A percentile compares a stretch with the other conserved stretches of the same genome.
Evolutionary conservation across 2,113 vertebrate genomes (phyloP).

Genomic region (Lepisosteus osseus): DNA sequence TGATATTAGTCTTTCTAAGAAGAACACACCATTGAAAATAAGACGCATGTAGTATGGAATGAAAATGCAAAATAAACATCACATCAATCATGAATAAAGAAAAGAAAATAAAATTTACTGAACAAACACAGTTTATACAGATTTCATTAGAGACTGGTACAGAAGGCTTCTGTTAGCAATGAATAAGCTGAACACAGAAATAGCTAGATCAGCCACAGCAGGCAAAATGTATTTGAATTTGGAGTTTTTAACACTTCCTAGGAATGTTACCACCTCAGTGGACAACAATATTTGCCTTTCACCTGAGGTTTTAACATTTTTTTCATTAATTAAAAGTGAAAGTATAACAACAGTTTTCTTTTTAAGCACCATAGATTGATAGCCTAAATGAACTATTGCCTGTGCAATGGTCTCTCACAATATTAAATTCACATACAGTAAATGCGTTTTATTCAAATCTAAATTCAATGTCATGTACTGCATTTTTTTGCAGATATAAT

Average conservation of each 20-base stretch:
- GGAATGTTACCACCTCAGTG: slow-evolving; percentile 29
- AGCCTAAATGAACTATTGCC: too few relatives aligned
- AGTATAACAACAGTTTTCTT: too few relatives aligned
- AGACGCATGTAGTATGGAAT: slow-evolving; percentile 26
- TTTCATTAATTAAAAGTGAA: too few relatives aligned
- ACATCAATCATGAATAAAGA: slow-evolving; percentile 46
- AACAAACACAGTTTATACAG: slow-evolving; percentile 45
- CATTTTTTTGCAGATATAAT: too few relatives aligned
- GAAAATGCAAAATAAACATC: slow-evolving; percentile 17
- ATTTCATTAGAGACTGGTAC: slow-evolving; percentile 41
- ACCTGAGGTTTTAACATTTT: too few relatives aligned
- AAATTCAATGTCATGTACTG: too few relatives aligned
- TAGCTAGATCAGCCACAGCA: slow-evolving; percentile 41
- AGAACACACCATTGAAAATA: too few relatives aligned
- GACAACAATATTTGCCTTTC: slow-evolving; percentile 43
- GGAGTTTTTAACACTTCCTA: slow-evolving; percentile 37
- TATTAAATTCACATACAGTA: too few relatives aligned
- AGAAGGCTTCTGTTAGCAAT: slow-evolving; percentile 51
- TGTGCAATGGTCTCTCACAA: too few relatives aligned
- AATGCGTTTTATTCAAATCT: too few relatives aligned
- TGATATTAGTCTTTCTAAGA: too few relatives aligned
- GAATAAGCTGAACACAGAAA: slow-evolving; percentile 26
- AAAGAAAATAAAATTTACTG: slow-evolving; percentile 58
- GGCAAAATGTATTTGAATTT: slow-evolving; percentile 44
- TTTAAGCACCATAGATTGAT: too few relatives aligned